Evolutionary conservation across 1,140 invertebrate genomes (phyloP), one percentile per base, ranked within the genome.

Genomic region (Homarus americanus): DNA sequence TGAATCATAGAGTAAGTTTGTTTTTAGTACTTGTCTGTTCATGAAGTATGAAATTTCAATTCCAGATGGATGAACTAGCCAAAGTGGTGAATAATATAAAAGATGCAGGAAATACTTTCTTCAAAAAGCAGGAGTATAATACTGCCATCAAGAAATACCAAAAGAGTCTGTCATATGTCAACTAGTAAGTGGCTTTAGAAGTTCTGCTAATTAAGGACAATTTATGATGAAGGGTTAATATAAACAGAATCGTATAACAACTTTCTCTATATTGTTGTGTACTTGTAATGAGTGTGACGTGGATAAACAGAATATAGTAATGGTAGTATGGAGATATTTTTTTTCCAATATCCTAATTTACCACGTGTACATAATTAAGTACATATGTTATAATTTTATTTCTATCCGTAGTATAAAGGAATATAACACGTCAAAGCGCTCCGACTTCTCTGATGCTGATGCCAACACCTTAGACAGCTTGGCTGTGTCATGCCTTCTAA

Each of bases 51-150:
- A 58, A 86, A 73, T 12, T 36, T 34, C n/a, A 53, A 20, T 73
- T 80, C 17, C 87, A 92, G 91, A 82, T 86, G 82, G 79, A 28
- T 93, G 96, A 95, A 95, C 94, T 96, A 79, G 94, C 95, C 20
- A 82, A 93, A 34, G 91, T 96, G 24, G 94, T 96, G 49, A 94
- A 94, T 49, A 94, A 95, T 91, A 96, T 97, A 69, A 97, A 97
- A 93, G 94, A 95, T 91, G 96, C 96, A 24, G 97, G 97, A 36
- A 97, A 97, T 94, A 91, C 94, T 92, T 96, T 95, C 93, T 97
- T 95, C 94, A 94, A 94, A 73, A 95, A 95, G 83, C 94, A 96
- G 69, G 94, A 96, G 79, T 97, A 95, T 94, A 79, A 93, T 0
- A 94, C 95, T 75, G 96, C 97, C 24, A 95, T 95, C 88, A 95